Conservation (phyloP, 2,113 vertebrate genomes). For the Tor tambroides region DNA sequence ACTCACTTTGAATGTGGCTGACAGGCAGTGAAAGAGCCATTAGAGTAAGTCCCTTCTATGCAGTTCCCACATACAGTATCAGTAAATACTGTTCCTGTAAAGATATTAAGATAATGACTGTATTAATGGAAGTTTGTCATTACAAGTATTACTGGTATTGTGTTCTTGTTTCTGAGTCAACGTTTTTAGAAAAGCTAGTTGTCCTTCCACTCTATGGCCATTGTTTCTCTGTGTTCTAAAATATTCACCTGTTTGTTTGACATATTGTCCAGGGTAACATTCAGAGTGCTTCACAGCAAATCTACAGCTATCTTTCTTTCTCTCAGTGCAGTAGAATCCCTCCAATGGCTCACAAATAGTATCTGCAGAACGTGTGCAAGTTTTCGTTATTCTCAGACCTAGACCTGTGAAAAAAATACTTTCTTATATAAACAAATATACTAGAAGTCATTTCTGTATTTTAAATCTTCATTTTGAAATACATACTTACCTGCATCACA, state of each 20-base stretch:
- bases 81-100: constrained; percentile 45
- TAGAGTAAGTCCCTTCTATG: constrained; percentile 41
- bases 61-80: constrained; percentile 53
- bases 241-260: constrained; percentile 47
- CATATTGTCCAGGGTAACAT: constrained; percentile 54
- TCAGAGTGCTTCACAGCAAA: constrained; percentile 42
- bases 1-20: constrained; percentile 52
- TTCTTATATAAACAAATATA: neutral
- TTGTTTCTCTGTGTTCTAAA: neutral
- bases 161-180: neutral
- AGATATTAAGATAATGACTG: neutral
- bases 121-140: neutral
- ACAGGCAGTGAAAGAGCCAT: constrained; percentile 52
- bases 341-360: constrained; percentile 5
- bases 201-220: neutral
- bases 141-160: neutral
- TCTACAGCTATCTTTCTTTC: constrained; percentile 47
- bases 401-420: neutral
- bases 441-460: neutral
- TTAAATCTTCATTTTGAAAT: neutral
- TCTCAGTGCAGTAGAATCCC: neutral
- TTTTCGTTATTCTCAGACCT: neutral
- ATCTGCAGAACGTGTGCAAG: neutral
- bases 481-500: constrained; percentile 39
- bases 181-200: neutral